These are phyloP conservation scores for Toxotes jaculatrix DNA, from an alignment of 2,113 vertebrate genomes.

Conservation along the genomic window DNA sequence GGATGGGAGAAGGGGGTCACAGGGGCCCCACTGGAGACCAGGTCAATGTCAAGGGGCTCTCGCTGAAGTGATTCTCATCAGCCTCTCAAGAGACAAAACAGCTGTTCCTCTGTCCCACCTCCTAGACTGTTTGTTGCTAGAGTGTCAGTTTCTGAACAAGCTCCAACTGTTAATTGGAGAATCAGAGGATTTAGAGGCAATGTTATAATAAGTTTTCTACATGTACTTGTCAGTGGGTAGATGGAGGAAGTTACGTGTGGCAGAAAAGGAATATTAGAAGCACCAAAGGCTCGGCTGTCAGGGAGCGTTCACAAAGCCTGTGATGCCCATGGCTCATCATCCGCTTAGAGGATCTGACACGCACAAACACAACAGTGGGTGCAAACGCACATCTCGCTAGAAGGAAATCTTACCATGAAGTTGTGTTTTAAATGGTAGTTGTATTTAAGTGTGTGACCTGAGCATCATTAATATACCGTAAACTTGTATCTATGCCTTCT, in stretches of 20 bases:
- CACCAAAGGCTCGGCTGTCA: conserved; percentile 69
- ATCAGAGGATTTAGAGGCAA: conserved; percentile 26
- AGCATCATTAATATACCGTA: conserved; percentile 31
- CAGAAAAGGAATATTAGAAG: conserved; percentile 47
- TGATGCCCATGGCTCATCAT: conserved; percentile 65
- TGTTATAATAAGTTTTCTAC: conserved; percentile 26
- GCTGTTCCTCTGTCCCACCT: conserved; percentile 40
- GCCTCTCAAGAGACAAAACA: conserved; percentile 71
- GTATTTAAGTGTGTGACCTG: conserved; percentile 17
- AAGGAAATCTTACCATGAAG: conserved; percentile 17
- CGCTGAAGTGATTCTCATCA: conserved; percentile 63
- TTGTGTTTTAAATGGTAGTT: conserved; percentile 32
- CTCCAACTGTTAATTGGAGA: conserved; percentile 53
- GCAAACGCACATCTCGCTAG: conserved; percentile 14
- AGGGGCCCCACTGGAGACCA: conserved; percentile 61
- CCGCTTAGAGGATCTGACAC: conserved; percentile 62
- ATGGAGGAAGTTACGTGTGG: conserved; percentile 48
- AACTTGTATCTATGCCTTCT: conserved; percentile 9
- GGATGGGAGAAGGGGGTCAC: conserved; percentile 46
- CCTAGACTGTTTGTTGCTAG: conserved; percentile 15
- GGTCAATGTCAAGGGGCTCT: conserved; percentile 82
- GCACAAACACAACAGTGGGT: conserved; percentile 48
- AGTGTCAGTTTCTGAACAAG: conserved; percentile 55
- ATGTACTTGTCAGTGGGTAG: conserved; percentile 32
- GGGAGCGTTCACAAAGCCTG: conserved; percentile 55